Base-by-base conservation (phyloP, 2,113 vertebrate species). In the Orthonyx spaldingii region DNA sequence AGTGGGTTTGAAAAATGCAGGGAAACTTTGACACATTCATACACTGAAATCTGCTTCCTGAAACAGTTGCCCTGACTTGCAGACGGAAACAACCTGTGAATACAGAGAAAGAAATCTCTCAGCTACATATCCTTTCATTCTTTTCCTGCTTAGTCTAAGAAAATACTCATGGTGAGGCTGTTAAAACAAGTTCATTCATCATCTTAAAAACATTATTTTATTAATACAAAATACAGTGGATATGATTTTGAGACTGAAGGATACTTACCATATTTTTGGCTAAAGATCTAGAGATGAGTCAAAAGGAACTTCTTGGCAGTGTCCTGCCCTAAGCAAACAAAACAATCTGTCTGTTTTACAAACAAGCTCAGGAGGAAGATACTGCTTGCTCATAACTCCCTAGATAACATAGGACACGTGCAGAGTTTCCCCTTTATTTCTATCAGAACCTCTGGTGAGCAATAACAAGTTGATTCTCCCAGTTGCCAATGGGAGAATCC, bases 351-450 rank as follows among this genome's bases (percentile, higher is more conserved):
- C 33, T 53, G 4, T 41, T 69, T 84, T 56, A 42, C 44, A 84
- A 74, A 46, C 18, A 72, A 81, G 24, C 27, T 66, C 21, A 26
- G 27, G 41, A 71, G 46, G 49, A 83, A 74, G n/a, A 82, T 37
- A 8, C 16, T 65, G 42, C n/a, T 41, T 84, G 41, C 50, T 81
- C 4, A 1, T 57, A 47, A 41, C 32, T 78, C 49, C 22, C 27
- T 27, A 12, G 15, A 46, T 2, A 47, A 30, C 20, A 35, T 0
- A 64, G 37, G 6, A 39, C 46, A 72, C 0, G 0, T 46, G 50
- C 60, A 74, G 49, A 50, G 13, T 57, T 85, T 37, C 44, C n/a
- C 35, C 80, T 17, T 5, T 52, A 16, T 53, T 86, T 84, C n/a
- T 44, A 11, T 19, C 17, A 81, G 44, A 22, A 20, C 3, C 13